These are phyloP conservation scores for Druon quercuslanigerum DNA, from an alignment of 1,140 invertebrate genomes.

Conservation along the genomic window DNA sequence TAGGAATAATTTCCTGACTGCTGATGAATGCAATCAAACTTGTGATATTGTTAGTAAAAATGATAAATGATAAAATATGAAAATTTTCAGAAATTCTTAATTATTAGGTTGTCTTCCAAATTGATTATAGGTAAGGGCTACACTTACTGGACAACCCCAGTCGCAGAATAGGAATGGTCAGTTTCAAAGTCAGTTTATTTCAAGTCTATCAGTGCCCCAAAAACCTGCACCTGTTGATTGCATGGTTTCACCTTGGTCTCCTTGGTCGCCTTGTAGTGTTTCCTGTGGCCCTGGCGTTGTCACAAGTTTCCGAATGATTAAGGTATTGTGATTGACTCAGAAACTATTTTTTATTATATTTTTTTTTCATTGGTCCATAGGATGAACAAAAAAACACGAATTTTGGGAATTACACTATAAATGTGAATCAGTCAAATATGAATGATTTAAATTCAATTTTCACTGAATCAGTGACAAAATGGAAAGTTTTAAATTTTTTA, in stretches of 20 bases:
- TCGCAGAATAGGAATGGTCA: background rate
- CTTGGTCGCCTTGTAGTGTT: constrained; percentile 85
- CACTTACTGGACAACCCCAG: constrained; percentile 43
- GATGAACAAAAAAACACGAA: background rate
- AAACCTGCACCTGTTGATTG: constrained; percentile 76
- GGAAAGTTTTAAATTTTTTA: no score
- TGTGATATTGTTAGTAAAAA: constrained; percentile 78
- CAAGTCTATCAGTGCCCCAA: no score
- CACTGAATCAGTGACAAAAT: no score
- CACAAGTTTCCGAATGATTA: constrained; percentile 78
- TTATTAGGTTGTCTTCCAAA: background rate
- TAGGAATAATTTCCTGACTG: constrained; percentile 89
- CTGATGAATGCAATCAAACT: constrained; percentile 85
- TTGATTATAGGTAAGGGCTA: constrained; percentile 45
- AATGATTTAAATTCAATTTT: no score
- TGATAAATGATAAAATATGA: background rate
- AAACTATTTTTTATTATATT: no score
- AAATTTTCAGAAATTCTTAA: background rate
- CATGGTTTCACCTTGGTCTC: constrained; percentile 82
- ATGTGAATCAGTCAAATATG: no score
- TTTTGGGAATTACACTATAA: background rate
- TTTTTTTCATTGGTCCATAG: no score
- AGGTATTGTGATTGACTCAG: constrained; percentile 62
- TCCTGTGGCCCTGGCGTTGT: constrained; percentile 82
- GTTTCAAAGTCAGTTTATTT: background rate